phyloP scores from a whole-genome alignment of 1,140 invertebrate genomes.

The Chrysomallon squamiferum region DNA sequence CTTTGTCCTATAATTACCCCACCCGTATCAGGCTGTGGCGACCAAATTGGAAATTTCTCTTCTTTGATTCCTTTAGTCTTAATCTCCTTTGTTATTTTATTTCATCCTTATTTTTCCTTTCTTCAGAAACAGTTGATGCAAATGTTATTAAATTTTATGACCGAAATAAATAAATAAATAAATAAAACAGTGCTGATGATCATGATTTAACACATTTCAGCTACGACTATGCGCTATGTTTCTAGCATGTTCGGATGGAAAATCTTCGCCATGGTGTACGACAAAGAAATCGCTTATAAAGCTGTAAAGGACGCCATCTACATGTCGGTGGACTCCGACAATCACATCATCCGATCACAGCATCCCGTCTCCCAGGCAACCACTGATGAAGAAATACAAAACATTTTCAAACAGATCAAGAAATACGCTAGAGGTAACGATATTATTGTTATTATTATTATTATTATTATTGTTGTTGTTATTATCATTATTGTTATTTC shows the following conservation, averaged over 20 bases:
- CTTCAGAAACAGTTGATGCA: no score
- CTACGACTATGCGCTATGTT: constrained; percentile 34
- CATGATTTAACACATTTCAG: no score
- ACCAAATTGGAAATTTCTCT: background rate
- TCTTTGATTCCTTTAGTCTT: background rate
- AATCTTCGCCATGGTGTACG: constrained; percentile 42
- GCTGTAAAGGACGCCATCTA: constrained; percentile 20
- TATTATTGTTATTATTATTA: no score
- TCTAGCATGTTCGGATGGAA: constrained; percentile 36
- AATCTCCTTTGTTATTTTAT: background rate
- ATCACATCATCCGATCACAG: constrained; percentile 28
- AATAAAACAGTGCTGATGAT: no score
- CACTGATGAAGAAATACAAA: constrained; percentile 24
- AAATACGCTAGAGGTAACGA: constrained; percentile 46
- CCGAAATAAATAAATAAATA: no score
- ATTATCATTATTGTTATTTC: no score
- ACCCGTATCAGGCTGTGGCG: background rate
- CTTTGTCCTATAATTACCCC: no score
- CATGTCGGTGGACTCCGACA: constrained; percentile 9
- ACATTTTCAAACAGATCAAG: constrained; percentile 38
- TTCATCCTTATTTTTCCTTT: constrained; percentile 1
- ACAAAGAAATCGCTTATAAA: constrained; percentile 31
- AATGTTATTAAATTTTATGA: no score
- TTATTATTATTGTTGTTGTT: no score
- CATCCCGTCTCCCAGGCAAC: constrained; percentile 26